Base-by-base conservation (phyloP, 2,113 vertebrate genomes). In the Alethe castanea region DNA sequence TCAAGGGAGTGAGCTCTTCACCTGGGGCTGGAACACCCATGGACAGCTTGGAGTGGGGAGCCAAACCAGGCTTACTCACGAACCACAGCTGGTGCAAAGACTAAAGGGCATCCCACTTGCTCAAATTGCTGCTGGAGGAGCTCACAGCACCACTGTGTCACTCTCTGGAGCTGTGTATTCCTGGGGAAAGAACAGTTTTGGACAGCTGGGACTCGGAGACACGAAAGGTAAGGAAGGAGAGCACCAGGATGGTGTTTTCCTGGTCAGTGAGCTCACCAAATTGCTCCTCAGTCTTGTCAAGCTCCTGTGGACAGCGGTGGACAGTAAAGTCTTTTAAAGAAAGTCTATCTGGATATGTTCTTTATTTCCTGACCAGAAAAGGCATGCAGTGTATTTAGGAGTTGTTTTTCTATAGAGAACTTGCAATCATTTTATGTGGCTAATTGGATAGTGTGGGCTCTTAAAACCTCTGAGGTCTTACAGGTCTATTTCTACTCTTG, bases 131-230 rank as follows among this genome's bases (percentile, higher is more conserved):
- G 98, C 99, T 2, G 99, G 99, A 85, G 98, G 98, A 91, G 98
- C 98, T 96, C 99, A 99, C 97, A 99, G 98, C 66, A 86, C 97
- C 11, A 97, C 96, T 2, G 97, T 99, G 74, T 99, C 99, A 13
- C 96, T 99, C 81, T 99, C 99, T 4, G 99, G 99, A 81, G 98
- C 98, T 7, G 97, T 99, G 31, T 99, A 98, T 53, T 98, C 98
- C 12, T 99, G 99, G 99, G 99, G 99, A 79, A 99, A 98, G 95
- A 99, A 99, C 69, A 69, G 95, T 81, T 98, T 95, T 29, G 99
- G 99, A 42, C 99, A 99, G 79, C 98, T 99, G 82, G 99, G 99
- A 64, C 98, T 99, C 1, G 98, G 98, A 96, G 98, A 99, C 85
- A 98, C 97, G 4, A 78, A 98, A 97, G 98, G 99, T 99, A 95